Evolutionary conservation across 2,888 invertebrate species (phyloP), one percentile per base, ranked within the genome.

Genomic region (Agrilus biguttatus): DNA sequence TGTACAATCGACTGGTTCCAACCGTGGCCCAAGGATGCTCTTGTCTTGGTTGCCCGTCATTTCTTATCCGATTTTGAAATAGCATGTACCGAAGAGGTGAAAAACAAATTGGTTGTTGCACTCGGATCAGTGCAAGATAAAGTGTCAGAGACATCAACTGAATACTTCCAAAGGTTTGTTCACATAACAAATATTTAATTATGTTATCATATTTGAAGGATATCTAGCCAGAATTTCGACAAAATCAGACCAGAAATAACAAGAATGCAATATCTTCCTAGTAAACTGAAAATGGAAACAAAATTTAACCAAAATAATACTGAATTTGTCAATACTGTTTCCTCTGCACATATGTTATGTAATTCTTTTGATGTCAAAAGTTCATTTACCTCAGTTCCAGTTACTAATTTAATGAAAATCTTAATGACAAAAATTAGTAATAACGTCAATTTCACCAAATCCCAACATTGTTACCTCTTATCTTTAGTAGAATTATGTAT

Each of bases 1-100:
- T 96, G 96, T 60, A 96, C 95, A 0, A 89, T 96, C 51, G 92
- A 96, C 65, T 96, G 96, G 96, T 93, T 95, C 57, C 93, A 93
- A 61, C 90, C 93, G 4, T 96, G 96, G 96, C 96, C 96, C 0
- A 86, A 85, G 62, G 92, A 93, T 63, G 96, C 96, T 17, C 70
- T 96, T 32, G 82, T 95, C 41, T 79, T 87, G 21, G 96, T 96
- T 12, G 92, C 95, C 6, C 78, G 83, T 59, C 93, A 96, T 69
- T 95, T 93, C 65, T 72, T 96, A 36, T 72, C 79, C 14, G 86
- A 86, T 54, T 95, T 91, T 62, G 78, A 83, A 66, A 90, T 95
- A 39, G 89, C 85, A 57, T 93, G 95, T 63, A 83, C 84, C 2
- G 69, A 69, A 45, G 77, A 81, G 56, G 85, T 91, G 0, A 96